A percentile compares a stretch with the other conserved stretches of the same genome.
phyloP scores from a whole-genome alignment of 2,113 vertebrate species.

The Bambusicola thoracicus region DNA sequence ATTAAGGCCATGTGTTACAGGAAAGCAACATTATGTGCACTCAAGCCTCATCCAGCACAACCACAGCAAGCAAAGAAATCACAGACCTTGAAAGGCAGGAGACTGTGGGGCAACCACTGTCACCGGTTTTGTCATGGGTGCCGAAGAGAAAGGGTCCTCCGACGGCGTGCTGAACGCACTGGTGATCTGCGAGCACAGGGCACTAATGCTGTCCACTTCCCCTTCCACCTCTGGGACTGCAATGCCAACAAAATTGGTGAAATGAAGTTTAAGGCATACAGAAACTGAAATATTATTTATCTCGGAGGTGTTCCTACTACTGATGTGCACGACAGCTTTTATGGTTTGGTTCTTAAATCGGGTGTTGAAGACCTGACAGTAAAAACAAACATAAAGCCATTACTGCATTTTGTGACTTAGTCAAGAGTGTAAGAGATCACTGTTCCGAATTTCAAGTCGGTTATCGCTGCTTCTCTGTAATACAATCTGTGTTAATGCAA shows the following conservation, averaged over 20 bases:
- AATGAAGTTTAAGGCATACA: constrained; percentile 12
- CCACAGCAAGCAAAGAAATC: background rate
- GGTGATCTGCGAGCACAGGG: constrained; percentile 96
- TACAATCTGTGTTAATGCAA: background rate
- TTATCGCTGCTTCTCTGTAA: background rate
- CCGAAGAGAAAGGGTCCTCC: constrained; percentile 94
- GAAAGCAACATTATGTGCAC: constrained; percentile 24
- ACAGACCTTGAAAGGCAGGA: constrained; percentile 90
- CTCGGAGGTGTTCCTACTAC: background rate
- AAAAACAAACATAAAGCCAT: background rate
- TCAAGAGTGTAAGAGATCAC: background rate
- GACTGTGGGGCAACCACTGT: constrained; percentile 86
- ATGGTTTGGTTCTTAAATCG: background rate
- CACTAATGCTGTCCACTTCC: constrained; percentile 95
- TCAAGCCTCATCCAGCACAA: constrained; percentile 5
- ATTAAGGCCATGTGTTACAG: background rate
- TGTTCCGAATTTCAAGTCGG: background rate
- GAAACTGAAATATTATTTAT: background rate
- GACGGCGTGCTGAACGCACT: constrained; percentile 90
- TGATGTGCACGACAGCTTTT: background rate
- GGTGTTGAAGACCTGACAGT: background rate
- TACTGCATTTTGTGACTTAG: background rate
- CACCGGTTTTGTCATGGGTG: constrained; percentile 90
- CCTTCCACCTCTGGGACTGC: constrained; percentile 93
- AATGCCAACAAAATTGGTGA: constrained; percentile 42